Conservation (phyloP, 2,888 invertebrate genomes). For the Clostera curtula region DNA sequence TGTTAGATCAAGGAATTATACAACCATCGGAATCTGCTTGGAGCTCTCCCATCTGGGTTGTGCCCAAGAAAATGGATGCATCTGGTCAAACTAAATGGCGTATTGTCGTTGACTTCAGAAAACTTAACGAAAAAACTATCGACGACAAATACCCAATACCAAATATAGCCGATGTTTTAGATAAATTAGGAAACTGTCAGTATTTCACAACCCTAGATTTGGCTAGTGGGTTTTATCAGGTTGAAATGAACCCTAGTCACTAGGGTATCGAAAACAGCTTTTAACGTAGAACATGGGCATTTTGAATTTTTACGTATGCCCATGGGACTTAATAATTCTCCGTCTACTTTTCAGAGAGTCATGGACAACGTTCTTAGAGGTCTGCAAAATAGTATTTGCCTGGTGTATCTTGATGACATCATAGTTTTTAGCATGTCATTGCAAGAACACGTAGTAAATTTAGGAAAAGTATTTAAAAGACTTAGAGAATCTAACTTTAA, state of each 20-base stretch:
- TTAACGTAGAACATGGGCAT: too few species aligned
- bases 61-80: slow-evolving; percentile 3
- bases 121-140: slow-evolving; percentile 4
- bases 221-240: slow-evolving; percentile 6
- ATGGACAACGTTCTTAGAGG: slow-evolving; percentile 25
- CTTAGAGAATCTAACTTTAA: slow-evolving; percentile 16
- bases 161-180: slow-evolving; percentile 2
- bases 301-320: too few species aligned
- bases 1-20: slow-evolving; percentile 5
- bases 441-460: slow-evolving; percentile 20
- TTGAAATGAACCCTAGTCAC: slow-evolving; percentile 4
- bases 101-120: slow-evolving; percentile 4
- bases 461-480: slow-evolving; percentile 21
- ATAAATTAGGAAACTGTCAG: too few species aligned
- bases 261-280: slow-evolving; percentile 3
- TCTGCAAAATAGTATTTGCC: too few species aligned
- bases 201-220: slow-evolving; percentile 5
- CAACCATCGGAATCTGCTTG: too few species aligned
- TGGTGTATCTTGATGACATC: slow-evolving; percentile 8
- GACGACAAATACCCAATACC: slow-evolving; percentile 5
- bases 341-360: slow-evolving; percentile 29
- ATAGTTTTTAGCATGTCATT: slow-evolving; percentile 7
- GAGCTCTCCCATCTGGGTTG: too few species aligned
- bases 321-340: too few species aligned
- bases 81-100: slow-evolving; percentile 5